These are phyloP conservation scores for Myotis lucifugus DNA, from an alignment of 2,113 vertebrate species.

Conservation along the genomic window DNA sequence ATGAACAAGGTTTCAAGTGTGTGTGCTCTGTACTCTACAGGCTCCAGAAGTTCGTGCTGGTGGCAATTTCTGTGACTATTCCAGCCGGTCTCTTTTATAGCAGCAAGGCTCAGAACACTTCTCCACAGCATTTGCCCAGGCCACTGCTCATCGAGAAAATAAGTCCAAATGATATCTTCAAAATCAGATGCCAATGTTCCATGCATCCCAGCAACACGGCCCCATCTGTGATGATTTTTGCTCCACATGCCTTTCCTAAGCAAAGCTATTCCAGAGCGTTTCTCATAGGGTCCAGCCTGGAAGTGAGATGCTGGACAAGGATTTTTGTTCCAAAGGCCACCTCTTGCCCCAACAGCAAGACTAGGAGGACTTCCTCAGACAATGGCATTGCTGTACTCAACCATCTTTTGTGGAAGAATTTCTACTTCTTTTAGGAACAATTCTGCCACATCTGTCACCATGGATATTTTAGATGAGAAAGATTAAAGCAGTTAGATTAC, in stretches of 20 bases:
- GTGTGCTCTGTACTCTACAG: no score
- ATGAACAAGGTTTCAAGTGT: not conserved
- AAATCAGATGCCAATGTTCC: constrained; percentile 80
- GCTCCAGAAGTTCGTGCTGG: not conserved
- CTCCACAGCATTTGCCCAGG: constrained; percentile 80
- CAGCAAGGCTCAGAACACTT: constrained; percentile 39
- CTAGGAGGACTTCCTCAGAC: not conserved
- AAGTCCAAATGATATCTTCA: constrained; percentile 79
- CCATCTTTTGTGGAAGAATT: not conserved
- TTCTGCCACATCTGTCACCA: constrained; percentile 70
- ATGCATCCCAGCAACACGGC: constrained; percentile 78
- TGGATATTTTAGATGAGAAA: constrained; percentile 79
- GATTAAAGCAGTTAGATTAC: constrained; percentile 73
- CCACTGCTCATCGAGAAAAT: constrained; percentile 77
- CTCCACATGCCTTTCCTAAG: not conserved
- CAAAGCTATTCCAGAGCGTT: not conserved
- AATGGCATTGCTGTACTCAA: not conserved
- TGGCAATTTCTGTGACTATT: not conserved
- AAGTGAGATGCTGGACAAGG: constrained; percentile 74
- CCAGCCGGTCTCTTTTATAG: not conserved
- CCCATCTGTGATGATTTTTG: constrained; percentile 80
- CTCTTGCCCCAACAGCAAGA: constrained; percentile 75
- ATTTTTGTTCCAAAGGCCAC: not conserved
- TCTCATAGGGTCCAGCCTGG: constrained; percentile 59
- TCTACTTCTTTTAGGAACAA: constrained; percentile 77